Conservation (phyloP, 1,140 invertebrate genomes). For the Amyelois transitella region DNA sequence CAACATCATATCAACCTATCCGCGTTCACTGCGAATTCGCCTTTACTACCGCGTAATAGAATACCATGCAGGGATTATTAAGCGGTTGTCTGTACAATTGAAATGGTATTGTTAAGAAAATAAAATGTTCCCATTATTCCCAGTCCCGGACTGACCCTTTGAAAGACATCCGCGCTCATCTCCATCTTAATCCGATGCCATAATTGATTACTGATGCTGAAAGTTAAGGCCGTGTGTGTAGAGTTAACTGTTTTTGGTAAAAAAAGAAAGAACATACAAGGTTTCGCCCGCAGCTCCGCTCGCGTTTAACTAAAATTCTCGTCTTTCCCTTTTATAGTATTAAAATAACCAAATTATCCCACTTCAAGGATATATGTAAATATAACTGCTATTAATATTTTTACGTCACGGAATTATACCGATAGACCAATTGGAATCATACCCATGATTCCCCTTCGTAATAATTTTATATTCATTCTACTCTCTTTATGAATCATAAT, state of each 20-base stretch:
- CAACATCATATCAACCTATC: too few relatives aligned
- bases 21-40: too few relatives aligned
- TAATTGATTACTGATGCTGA: slow-evolving; percentile 49
- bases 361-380: too few relatives aligned
- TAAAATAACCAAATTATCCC: too few relatives aligned
- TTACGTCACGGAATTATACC: slow-evolving; percentile 26
- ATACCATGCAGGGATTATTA: too few relatives aligned
- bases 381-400: neutral
- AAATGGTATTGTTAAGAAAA: neutral
- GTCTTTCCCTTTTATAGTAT: too few relatives aligned
- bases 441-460: slow-evolving; percentile 59
- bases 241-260: too few relatives aligned
- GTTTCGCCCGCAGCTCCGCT: too few relatives aligned
- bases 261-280: too few relatives aligned
- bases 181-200: slow-evolving; percentile 48
- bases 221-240: too few relatives aligned
- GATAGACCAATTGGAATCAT: slow-evolving; percentile 36
- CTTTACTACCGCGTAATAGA: too few relatives aligned
- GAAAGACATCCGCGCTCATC: slow-evolving; percentile 38
- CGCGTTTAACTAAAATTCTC: too few relatives aligned
- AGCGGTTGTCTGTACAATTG: neutral
- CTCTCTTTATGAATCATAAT: slow-evolving; percentile 75
- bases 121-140: slow-evolving; percentile 32
- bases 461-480: slow-evolving; percentile 74
- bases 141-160: slow-evolving; percentile 44